phyloP scores from a whole-genome alignment of 2,888 invertebrate genomes.

The Hydrotaea diabolus region DNA sequence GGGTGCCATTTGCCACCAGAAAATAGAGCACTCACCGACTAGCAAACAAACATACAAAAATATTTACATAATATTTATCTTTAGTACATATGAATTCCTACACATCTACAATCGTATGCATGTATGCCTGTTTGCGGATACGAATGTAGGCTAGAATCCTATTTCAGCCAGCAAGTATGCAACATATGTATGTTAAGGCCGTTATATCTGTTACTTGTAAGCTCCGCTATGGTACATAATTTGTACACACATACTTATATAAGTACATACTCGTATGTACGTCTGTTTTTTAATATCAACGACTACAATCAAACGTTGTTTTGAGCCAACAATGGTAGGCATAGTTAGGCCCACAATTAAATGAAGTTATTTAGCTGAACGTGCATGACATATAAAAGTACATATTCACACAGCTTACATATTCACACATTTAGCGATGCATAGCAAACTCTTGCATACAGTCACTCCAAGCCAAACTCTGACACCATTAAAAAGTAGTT shows the following conservation, averaged over 20 bases:
- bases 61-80: conserved; percentile 46
- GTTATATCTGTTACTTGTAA: conserved; percentile 27
- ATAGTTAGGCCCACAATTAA: not conserved
- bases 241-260: no score
- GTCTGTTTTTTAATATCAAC: conserved; percentile 1
- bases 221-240: not conserved
- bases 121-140: not conserved
- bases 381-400: conserved; percentile 32
- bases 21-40: not conserved
- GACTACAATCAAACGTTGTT: conserved; percentile 10
- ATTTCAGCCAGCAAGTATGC: not conserved
- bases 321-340: not conserved
- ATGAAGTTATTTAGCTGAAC: conserved; percentile 25
- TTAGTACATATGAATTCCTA: not conserved
- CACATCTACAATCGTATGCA: no score
- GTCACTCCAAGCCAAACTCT: no score
- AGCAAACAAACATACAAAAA: not conserved
- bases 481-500: no score
- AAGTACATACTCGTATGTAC: not conserved
- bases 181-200: conserved; percentile 42
- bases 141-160: not conserved
- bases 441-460: no score
- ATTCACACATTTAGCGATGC: no score
- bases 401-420: not conserved
- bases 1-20: not conserved